Conservation (phyloP, 2,113 vertebrate species). For the Myotis brandtii region DNA sequence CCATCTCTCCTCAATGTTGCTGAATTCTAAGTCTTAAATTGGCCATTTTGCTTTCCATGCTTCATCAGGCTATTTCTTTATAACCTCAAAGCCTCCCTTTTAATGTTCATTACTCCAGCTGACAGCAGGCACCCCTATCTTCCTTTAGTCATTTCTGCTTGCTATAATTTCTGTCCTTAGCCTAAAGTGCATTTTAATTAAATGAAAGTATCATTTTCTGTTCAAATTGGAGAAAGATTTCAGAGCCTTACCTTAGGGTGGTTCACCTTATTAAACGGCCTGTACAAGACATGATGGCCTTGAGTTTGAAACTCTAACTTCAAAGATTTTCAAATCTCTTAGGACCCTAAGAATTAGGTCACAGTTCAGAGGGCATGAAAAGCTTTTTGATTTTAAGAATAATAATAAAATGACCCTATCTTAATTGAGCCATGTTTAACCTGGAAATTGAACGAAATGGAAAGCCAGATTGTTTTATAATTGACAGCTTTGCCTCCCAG, state of each 20-base stretch:
- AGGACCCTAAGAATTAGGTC: not conserved
- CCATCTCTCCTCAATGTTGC: not conserved
- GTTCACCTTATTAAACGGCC: not conserved
- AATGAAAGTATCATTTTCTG: slow-evolving; percentile 16
- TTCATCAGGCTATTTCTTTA: not conserved
- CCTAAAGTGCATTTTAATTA: slow-evolving; percentile 12
- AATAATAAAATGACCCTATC: not conserved
- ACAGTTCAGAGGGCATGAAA: not conserved
- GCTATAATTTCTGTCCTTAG: slow-evolving; percentile 1
- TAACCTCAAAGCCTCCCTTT: not conserved
- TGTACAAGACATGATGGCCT: not conserved
- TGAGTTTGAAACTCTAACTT: not conserved
- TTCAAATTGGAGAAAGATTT: slow-evolving; percentile 30
- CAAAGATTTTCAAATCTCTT: slow-evolving; percentile 22
- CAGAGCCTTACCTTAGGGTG: not conserved
- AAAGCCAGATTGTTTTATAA: slow-evolving; percentile 77
- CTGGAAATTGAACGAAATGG: slow-evolving; percentile 54
- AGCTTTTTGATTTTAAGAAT: slow-evolving; percentile 12
- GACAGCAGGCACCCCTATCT: not conserved
- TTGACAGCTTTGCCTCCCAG: slow-evolving; percentile 79
- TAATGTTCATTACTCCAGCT: not conserved
- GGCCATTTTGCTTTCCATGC: slow-evolving; percentile 23
- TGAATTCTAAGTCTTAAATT: slow-evolving; percentile 32
- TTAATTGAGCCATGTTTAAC: slow-evolving; percentile 36
- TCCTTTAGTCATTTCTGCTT: not conserved